Conservation (phyloP, 2,888 invertebrate species). For the Ethmia dodecea region DNA sequence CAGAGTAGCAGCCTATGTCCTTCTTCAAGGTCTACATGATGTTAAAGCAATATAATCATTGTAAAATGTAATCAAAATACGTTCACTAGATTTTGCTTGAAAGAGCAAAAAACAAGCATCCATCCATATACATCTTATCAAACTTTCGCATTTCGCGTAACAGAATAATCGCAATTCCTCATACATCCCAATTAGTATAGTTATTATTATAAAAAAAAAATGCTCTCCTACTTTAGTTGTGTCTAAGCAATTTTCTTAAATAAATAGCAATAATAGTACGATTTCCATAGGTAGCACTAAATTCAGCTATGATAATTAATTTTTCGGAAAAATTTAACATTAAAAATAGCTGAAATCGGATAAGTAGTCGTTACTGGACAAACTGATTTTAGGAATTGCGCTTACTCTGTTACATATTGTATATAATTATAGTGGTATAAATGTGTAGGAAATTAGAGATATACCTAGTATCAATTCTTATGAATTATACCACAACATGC, state of each 20-base stretch:
- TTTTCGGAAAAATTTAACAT: neutral
- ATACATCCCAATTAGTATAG: no score
- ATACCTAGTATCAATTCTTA: neutral
- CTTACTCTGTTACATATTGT: neutral
- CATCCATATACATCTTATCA: no score
- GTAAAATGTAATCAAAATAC: neutral
- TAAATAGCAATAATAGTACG: no score
- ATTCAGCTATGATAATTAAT: no score
- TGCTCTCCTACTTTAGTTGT: no score
- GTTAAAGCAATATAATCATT: neutral
- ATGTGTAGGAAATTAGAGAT: neutral
- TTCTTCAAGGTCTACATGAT: neutral
- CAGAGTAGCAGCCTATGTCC: neutral
- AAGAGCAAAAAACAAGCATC: no score
- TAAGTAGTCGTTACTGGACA: neutral
- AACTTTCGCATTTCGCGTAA: no score
- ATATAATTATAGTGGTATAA: neutral
- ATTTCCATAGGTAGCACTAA: no score
- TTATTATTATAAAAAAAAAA: no score
- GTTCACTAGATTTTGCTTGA: no score
- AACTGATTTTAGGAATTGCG: neutral
- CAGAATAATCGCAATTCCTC: no score
- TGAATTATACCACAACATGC: neutral
- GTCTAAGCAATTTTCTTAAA: no score
- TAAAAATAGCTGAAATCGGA: neutral